Conservation (phyloP, 2,113 vertebrate genomes). For the Oophaga pumilio region DNA sequence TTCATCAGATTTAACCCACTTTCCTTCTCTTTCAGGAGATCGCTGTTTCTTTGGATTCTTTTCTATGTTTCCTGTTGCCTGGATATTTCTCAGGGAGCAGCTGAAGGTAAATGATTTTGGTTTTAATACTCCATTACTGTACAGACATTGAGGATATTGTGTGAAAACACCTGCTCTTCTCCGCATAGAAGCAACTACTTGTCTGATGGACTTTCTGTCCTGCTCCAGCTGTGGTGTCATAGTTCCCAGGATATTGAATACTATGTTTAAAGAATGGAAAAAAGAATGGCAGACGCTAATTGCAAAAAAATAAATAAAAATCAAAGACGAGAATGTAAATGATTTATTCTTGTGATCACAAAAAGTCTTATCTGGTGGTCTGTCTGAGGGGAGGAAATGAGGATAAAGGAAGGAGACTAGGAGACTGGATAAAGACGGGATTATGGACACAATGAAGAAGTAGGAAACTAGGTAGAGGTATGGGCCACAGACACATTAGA, state of each 20-base stretch:
- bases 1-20: neutral
- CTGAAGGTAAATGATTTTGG: constrained; percentile 86
- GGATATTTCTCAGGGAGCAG: constrained; percentile 87
- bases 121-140: neutral
- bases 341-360: neutral
- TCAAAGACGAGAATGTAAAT: neutral
- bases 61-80: constrained; percentile 88
- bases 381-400: neutral
- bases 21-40: constrained; percentile 64
- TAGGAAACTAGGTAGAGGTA: neutral
- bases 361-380: neutral
- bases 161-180: neutral
- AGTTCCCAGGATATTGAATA: constrained; percentile 11
- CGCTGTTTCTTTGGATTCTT: constrained; percentile 88
- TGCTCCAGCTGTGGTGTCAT: neutral
- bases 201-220: neutral
- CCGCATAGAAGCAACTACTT: neutral
- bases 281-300: neutral
- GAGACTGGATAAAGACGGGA: neutral
- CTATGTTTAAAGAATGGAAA: neutral
- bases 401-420: neutral
- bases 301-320: constrained; percentile 2
- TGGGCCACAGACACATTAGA: too few species aligned
- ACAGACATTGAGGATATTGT: neutral
- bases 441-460: neutral